Conservation (phyloP, 2,888 invertebrate genomes). For the Aleiodes testaceus region DNA sequence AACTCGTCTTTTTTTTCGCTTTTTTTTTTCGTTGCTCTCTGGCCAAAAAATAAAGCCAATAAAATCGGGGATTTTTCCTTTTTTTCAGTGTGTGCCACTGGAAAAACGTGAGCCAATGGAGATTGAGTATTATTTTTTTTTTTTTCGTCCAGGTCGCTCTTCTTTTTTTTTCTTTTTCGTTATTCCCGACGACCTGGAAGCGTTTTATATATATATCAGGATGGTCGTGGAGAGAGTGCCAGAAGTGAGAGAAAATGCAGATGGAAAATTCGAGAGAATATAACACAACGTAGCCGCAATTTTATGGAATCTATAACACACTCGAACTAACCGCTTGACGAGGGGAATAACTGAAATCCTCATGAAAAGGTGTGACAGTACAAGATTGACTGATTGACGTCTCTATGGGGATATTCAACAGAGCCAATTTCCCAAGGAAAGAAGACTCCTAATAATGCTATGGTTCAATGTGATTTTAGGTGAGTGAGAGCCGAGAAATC, state of each 20-base stretch:
- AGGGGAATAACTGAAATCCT: constrained; percentile 18
- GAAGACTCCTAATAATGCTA: constrained; percentile 21
- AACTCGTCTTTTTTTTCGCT: constrained; percentile 10
- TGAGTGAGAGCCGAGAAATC: constrained; percentile 13
- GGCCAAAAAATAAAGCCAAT: constrained; percentile 38
- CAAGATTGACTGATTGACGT: constrained; percentile 17
- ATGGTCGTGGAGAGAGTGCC: constrained; percentile 1
- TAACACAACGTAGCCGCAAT: constrained; percentile 6
- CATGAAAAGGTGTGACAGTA: constrained; percentile 27
- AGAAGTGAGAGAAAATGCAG: constrained; percentile 31
- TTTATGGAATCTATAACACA: constrained; percentile 17
- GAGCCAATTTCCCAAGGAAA: constrained; percentile 19
- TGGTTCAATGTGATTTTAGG: constrained; percentile 23
- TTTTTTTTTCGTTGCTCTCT: constrained; percentile 27
- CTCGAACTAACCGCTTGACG: constrained; percentile 24
- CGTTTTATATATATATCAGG: constrained; percentile 1
- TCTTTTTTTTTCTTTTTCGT: constrained; percentile 10
- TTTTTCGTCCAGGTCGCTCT: not conserved
- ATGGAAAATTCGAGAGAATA: constrained; percentile 22
- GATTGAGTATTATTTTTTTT: constrained; percentile 20
- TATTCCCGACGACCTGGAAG: constrained; percentile 3
- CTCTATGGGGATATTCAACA: constrained; percentile 18
- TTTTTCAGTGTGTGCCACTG: constrained; percentile 7
- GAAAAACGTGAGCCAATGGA: constrained; percentile 25
- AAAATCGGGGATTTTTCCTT: constrained; percentile 28